These are phyloP conservation scores for Endotricha flammealis DNA, from an alignment of 2,888 invertebrate genomes.

Conservation along the genomic window DNA sequence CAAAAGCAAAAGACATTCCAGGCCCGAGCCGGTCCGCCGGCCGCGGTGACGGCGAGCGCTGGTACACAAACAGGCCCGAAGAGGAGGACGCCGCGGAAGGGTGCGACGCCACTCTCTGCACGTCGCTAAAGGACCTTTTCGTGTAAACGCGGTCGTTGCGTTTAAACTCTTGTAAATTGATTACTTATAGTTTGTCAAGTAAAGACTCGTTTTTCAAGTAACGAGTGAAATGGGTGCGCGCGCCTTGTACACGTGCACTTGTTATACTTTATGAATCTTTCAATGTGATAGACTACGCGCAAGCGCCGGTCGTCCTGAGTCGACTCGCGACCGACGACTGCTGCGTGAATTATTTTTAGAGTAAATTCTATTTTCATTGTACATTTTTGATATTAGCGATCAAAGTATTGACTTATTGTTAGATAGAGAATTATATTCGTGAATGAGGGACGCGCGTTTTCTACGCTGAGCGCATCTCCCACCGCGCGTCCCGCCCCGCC, in stretches of 20 bases:
- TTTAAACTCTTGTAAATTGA: constrained; percentile 57
- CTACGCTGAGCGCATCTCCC: constrained; percentile 50
- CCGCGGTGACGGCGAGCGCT: constrained; percentile 60
- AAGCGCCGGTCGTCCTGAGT: constrained; percentile 61
- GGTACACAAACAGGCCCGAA: constrained; percentile 81
- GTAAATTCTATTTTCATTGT: constrained; percentile 77
- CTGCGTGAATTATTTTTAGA: constrained; percentile 71
- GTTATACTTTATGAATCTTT: constrained; percentile 71
- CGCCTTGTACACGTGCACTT: constrained; percentile 33
- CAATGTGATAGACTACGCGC: constrained; percentile 73
- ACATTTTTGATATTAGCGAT: constrained; percentile 74
- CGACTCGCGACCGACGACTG: constrained; percentile 66
- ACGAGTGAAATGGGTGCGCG: constrained; percentile 36
- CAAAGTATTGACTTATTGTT: constrained; percentile 70
- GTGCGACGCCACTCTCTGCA: constrained; percentile 89
- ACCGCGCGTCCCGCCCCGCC: constrained; percentile 54
- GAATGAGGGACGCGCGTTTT: constrained; percentile 63
- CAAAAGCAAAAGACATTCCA: constrained; percentile 55
- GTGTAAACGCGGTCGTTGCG: constrained; percentile 78
- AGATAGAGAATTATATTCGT: constrained; percentile 75
- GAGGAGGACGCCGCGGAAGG: constrained; percentile 84
- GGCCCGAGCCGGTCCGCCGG: constrained; percentile 40
- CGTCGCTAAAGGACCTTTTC: constrained; percentile 90
- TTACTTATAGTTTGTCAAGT: constrained; percentile 58
- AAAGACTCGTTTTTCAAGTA: constrained; percentile 47